phyloP scores from a whole-genome alignment of 2,888 invertebrate species.

The Leptinotarsa rubiginosa region DNA sequence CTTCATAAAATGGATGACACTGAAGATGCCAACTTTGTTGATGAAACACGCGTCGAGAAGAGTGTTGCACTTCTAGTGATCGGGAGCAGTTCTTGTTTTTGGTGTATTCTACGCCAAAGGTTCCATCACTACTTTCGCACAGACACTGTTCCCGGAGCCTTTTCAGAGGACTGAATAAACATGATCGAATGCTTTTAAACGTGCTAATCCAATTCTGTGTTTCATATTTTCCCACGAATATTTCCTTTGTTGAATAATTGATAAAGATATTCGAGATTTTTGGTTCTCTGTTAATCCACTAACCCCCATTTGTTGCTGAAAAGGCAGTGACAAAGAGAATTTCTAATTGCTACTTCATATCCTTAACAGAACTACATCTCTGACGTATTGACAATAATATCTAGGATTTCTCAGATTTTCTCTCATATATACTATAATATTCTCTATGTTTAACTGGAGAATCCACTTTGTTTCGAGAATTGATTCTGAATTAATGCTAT shows the following conservation, averaged over 20 bases:
- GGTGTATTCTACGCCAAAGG: no score
- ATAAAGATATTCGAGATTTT: slow-evolving; percentile 20
- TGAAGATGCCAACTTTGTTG: no score
- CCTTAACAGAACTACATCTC: slow-evolving; percentile 30
- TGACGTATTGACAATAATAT: slow-evolving; percentile 37
- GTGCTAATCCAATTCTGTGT: not conserved
- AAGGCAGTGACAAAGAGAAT: slow-evolving; percentile 38
- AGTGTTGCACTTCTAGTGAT: no score
- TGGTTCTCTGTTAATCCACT: slow-evolving; percentile 22
- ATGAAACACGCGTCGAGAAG: no score
- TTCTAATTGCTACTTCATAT: slow-evolving; percentile 38
- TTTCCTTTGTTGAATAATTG: slow-evolving; percentile 21
- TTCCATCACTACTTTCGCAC: no score
- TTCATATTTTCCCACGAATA: not conserved
- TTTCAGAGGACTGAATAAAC: no score
- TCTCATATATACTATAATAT: slow-evolving; percentile 31
- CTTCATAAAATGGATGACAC: no score
- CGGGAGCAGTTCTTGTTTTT: no score
- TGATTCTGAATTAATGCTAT: not conserved
- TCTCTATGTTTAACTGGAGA: slow-evolving; percentile 32
- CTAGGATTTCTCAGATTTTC: slow-evolving; percentile 27
- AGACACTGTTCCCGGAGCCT: no score
- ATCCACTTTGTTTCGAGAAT: not conserved
- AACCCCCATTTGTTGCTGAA: slow-evolving; percentile 22
- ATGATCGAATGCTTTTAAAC: not conserved